A percentile compares a stretch with the other conserved stretches of the same genome.
phyloP scores from a whole-genome alignment of 2,113 vertebrate species.

The Parus major region DNA sequence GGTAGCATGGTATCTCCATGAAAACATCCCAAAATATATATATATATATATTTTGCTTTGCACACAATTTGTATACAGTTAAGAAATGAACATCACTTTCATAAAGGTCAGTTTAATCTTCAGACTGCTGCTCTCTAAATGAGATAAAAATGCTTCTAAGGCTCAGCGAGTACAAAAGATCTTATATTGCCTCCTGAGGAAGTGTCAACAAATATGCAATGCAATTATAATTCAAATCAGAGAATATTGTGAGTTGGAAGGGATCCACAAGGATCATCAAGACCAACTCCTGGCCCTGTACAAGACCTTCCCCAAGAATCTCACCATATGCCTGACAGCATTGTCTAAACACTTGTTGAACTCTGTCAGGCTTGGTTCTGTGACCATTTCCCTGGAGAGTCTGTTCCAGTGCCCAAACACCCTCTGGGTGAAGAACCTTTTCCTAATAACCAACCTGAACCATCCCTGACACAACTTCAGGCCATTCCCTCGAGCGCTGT shows the following conservation, averaged over 20 bases:
- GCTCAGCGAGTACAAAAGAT: not conserved
- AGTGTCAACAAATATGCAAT: not conserved
- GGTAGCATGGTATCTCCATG: not conserved
- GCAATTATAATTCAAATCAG: not conserved
- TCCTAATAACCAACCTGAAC: not conserved
- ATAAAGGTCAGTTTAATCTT: not conserved
- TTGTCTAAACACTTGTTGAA: not conserved
- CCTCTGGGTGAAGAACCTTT: not conserved
- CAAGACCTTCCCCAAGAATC: not conserved
- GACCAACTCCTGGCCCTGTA: not conserved
- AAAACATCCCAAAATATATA: not conserved
- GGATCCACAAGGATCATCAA: not conserved
- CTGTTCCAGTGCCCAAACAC: not conserved
- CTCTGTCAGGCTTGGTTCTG: not conserved
- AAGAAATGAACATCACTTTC: not conserved
- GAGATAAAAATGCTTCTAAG: not conserved
- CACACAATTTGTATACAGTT: not conserved
- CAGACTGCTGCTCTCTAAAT: not conserved
- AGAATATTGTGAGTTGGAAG: not conserved
- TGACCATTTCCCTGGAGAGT: not conserved
- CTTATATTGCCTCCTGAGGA: not conserved
- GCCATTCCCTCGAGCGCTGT: rapidly evolving
- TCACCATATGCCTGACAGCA: not conserved
- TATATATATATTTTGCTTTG: not conserved
- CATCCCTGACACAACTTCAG: not conserved